Evolutionary conservation across 37 sponge, comb jelly and placozoan genomes (phyloP).

Genomic region (Geodia barretti): DNA sequence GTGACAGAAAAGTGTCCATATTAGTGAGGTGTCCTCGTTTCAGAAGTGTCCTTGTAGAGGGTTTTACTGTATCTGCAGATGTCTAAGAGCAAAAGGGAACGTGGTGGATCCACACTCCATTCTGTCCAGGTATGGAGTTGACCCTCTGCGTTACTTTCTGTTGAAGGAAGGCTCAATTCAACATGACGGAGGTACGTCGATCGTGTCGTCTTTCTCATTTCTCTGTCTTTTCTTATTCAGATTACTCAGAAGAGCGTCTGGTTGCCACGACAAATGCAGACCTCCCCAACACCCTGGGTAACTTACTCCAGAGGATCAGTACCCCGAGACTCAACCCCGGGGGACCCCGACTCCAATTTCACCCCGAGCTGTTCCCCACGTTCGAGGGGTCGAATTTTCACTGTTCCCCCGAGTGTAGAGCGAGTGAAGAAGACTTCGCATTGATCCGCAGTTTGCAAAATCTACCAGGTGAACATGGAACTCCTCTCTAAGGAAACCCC

Average conservation of each 20-base stretch:
- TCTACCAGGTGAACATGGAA: slow-evolving; percentile 20
- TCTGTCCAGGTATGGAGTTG: slow-evolving; percentile 56
- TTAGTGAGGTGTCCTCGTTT: too few relatives aligned
- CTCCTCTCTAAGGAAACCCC: too few relatives aligned
- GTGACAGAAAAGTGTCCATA: too few relatives aligned
- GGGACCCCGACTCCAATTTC: neutral
- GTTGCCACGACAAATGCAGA: slow-evolving; percentile 48
- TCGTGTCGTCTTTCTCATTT: neutral
- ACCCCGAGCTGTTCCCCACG: neutral
- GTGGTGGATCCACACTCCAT: slow-evolving; percentile 72
- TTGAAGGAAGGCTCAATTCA: slow-evolving; percentile 79
- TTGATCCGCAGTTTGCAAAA: slow-evolving; percentile 21
- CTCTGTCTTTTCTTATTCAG: slow-evolving; percentile 22
- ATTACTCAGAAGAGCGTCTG: slow-evolving; percentile 65
- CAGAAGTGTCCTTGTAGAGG: too few relatives aligned
- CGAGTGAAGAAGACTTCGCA: slow-evolving; percentile 14
- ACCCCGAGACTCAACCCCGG: slow-evolving; percentile 45
- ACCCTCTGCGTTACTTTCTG: slow-evolving; percentile 73
- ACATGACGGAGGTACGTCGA: slow-evolving; percentile 69
- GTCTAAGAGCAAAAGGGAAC: slow-evolving; percentile 88
- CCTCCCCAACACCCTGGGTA: slow-evolving; percentile 77
- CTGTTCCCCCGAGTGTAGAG: neutral
- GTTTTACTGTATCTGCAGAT: slow-evolving; percentile 60
- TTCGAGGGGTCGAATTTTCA: neutral
- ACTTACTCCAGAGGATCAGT: slow-evolving; percentile 64